Evolutionary conservation across 2,797 vertebrate genomes (phyloP).

Genomic region (Nyctibius grandis): DNA sequence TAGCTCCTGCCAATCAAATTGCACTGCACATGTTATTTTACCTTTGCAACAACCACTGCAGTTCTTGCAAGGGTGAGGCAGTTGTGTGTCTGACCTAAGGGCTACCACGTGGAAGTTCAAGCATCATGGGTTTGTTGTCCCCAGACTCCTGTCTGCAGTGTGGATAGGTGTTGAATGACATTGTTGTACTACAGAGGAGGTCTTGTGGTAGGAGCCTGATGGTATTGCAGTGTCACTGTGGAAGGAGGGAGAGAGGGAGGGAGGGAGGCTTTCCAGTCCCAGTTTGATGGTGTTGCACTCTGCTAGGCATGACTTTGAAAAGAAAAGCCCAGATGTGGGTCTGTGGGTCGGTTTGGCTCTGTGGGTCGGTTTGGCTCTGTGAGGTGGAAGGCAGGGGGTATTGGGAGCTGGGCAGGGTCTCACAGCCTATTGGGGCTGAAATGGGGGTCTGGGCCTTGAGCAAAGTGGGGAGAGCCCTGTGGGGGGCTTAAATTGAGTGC

Average conservation of each 20-base stretch:
- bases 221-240: background rate
- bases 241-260: background rate
- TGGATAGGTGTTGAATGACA: too few species aligned
- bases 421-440: background rate
- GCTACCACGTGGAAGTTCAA: background rate
- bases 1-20: background rate
- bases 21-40: background rate
- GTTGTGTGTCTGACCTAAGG: background rate
- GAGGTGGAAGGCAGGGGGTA: background rate
- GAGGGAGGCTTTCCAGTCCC: background rate
- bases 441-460: background rate
- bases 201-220: too few species aligned
- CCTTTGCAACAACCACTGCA: background rate
- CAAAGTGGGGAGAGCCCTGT: rapidly evolving
- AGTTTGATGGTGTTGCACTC: background rate
- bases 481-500: background rate
- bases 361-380: too few species aligned
- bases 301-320: background rate
- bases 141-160: background rate
- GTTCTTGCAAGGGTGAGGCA: background rate
- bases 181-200: background rate
- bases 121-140: background rate
- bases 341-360: background rate
- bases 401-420: background rate
- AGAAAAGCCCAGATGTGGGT: background rate